phyloP scores from a whole-genome alignment of 2,113 vertebrate species.

The Xyrauchen texanus region DNA sequence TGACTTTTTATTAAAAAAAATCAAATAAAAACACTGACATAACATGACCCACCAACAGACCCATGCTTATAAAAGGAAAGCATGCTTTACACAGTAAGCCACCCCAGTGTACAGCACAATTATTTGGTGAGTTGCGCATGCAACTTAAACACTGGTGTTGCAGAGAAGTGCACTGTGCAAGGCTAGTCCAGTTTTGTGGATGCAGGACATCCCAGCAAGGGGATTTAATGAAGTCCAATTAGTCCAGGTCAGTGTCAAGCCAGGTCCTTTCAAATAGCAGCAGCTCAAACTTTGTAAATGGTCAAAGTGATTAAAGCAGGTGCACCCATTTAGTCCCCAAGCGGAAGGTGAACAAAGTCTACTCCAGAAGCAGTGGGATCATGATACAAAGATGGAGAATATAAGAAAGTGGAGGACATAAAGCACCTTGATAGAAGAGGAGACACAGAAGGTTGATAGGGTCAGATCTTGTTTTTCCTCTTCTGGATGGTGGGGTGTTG shows the following conservation, averaged over 20 bases:
- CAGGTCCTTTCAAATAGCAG: slow-evolving; percentile 22
- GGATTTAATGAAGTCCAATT: slow-evolving; percentile 25
- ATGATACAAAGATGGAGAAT: slow-evolving; percentile 22
- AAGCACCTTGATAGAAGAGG: slow-evolving; percentile 48
- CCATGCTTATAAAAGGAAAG: slow-evolving; percentile 15
- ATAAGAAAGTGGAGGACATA: slow-evolving; percentile 31
- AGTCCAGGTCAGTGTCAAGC: slow-evolving; percentile 10
- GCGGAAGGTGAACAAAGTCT: slow-evolving; percentile 37
- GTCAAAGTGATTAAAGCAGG: slow-evolving; percentile 20
- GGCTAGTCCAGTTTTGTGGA: slow-evolving; percentile 19
- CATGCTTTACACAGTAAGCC: slow-evolving; percentile 48
- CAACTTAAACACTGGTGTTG: background rate
- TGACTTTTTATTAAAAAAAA: background rate
- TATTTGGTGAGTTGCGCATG: slow-evolving; percentile 12
- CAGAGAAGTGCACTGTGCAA: slow-evolving; percentile 35
- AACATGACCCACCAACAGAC: background rate
- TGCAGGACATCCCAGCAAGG: slow-evolving; percentile 3
- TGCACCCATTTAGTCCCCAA: slow-evolving; percentile 38
- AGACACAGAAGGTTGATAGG: slow-evolving; percentile 45
- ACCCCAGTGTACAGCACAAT: slow-evolving; percentile 9
- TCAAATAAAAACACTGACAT: background rate
- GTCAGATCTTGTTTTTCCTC: slow-evolving; percentile 42
- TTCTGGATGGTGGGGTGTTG: slow-evolving; percentile 42
- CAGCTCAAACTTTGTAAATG: slow-evolving; percentile 11
- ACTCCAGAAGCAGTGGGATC: slow-evolving; percentile 12